Conservation (phyloP, 2,797 vertebrate genomes). For the Neostethus bicornis region DNA sequence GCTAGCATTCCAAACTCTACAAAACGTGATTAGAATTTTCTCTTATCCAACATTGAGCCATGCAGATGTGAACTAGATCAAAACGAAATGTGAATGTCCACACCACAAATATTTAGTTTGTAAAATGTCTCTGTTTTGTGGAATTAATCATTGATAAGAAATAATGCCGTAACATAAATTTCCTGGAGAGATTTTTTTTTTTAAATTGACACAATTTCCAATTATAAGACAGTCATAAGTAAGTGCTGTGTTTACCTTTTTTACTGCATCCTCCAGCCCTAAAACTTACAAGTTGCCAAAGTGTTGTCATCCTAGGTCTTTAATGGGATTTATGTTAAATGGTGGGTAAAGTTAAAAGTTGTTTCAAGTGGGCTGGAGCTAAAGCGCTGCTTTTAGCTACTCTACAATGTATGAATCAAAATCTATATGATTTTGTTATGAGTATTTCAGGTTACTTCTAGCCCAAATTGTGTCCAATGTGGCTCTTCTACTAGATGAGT, state of each 20-base stretch:
- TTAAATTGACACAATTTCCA: not conserved
- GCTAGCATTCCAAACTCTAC: conserved; percentile 12
- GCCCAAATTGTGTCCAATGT: too few species aligned
- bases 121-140: not conserved
- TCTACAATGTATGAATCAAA: not conserved
- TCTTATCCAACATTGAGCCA: not conserved
- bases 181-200: not conserved
- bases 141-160: not conserved
- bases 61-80: not conserved
- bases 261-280: not conserved
- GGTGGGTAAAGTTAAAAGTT: not conserved
- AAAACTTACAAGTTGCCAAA: not conserved
- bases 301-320: not conserved
- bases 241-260: not conserved
- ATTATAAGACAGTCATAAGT: not conserved
- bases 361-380: not conserved
- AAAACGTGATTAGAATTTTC: conserved; percentile 1
- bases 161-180: not conserved
- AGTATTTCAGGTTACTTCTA: too few species aligned
- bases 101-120: not conserved
- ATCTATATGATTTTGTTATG: not conserved
- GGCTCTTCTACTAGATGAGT: not conserved
- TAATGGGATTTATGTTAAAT: not conserved
- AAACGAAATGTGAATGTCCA: not conserved
- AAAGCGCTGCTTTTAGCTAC: too few species aligned